phyloP scores from a whole-genome alignment of 1,140 invertebrate genomes.

The Bilobella aurantiaca region DNA sequence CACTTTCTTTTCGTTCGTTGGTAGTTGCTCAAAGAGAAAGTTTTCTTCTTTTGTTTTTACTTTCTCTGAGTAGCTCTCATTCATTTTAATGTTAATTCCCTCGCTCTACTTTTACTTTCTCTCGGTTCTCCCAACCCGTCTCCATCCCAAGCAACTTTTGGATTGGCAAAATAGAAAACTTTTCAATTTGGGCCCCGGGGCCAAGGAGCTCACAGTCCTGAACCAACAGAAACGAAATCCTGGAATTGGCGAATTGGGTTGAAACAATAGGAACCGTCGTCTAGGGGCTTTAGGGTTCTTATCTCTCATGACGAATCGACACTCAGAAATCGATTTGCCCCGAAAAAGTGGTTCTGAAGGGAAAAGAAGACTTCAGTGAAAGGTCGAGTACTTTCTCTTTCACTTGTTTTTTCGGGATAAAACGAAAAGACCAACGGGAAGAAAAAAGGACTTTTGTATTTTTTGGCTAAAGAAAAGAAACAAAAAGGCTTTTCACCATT shows the following conservation, averaged over 20 bases:
- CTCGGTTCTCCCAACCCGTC: background rate
- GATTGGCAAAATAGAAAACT: background rate
- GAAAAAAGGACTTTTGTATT: background rate
- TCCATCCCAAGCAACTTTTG: background rate
- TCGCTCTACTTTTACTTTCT: background rate
- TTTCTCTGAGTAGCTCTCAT: background rate
- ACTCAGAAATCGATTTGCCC: constrained; percentile 7
- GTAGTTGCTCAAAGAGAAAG: background rate
- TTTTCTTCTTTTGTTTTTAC: background rate
- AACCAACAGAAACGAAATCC: background rate
- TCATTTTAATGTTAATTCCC: constrained; percentile 8
- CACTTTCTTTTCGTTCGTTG: background rate
- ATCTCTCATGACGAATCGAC: constrained; percentile 6
- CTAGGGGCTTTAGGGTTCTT: background rate
- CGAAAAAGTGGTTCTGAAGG: background rate
- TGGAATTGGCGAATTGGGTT: background rate
- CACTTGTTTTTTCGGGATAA: background rate
- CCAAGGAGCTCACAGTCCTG: background rate
- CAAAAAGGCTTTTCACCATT: background rate
- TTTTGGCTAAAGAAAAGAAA: background rate
- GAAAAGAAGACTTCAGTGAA: background rate
- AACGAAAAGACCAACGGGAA: background rate
- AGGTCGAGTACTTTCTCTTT: background rate
- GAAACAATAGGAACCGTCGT: background rate
- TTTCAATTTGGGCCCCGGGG: background rate